Conservation (phyloP, 2,113 vertebrate genomes). For the Puffinus mauretanicus region DNA sequence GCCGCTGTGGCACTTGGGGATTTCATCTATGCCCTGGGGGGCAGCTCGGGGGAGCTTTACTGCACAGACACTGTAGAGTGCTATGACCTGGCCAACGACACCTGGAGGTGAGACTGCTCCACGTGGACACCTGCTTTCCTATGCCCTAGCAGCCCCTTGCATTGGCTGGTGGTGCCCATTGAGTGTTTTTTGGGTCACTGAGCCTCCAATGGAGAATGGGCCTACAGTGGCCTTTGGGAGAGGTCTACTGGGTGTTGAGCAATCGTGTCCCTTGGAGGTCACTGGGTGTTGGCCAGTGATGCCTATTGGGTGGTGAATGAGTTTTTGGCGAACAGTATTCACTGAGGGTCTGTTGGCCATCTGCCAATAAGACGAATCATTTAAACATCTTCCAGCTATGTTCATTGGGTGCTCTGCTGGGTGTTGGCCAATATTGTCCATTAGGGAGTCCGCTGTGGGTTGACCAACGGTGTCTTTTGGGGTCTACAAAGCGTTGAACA, state of each 20-base stretch:
- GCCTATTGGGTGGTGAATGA: neutral
- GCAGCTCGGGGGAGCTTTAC: conserved; percentile 66
- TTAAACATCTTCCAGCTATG: neutral
- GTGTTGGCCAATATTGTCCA: neutral
- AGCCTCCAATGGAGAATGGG: neutral
- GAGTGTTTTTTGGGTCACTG: neutral
- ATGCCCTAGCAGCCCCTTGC: neutral
- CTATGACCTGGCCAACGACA: conserved; percentile 68
- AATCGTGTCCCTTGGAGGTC: neutral
- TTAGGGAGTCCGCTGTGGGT: neutral
- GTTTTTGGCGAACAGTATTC: neutral
- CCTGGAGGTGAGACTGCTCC: conserved; percentile 75
- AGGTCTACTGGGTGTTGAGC: neutral
- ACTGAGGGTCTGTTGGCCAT: neutral
- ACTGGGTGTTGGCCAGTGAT: neutral
- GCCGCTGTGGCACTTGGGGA: conserved; percentile 70
- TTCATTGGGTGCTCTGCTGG: neutral
- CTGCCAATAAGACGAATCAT: neutral
- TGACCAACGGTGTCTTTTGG: neutral
- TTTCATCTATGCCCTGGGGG: conserved; percentile 79
- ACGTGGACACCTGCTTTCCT: neutral
- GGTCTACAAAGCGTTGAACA: neutral
- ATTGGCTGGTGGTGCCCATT: neutral
- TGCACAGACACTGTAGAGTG: conserved; percentile 75
- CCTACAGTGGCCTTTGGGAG: neutral